Evolutionary conservation across 2,113 vertebrate species (phyloP), one percentile per base, ranked within the genome.

Genomic region (Vulpes vulpes): DNA sequence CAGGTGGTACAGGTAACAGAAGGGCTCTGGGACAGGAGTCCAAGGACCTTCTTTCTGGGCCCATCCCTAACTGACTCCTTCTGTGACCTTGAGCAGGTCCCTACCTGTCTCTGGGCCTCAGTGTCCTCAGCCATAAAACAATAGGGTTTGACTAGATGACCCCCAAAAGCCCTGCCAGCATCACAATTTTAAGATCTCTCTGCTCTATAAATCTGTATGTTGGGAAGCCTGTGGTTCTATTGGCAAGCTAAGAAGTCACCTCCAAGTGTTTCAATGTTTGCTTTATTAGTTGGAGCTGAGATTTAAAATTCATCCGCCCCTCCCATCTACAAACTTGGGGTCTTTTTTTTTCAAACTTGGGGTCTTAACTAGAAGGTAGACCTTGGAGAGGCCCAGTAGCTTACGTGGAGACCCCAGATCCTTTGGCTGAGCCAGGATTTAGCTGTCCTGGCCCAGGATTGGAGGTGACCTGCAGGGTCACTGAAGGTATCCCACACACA

Each of bases 301-400:
- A 91, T 93, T 89, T 85, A 73, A 93, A 92, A 91, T 91, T 65
- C 32, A 92, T 15, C 30, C 22, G 20, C 84, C n/a, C n/a, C 27
- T 83, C 23, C 51, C 27, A 25, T 8, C 30, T 55, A 71, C 15
- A 49, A 76, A 69, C 32, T 27, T 51, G 30, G 3, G 38, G 60
- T 71, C 35, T 78, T 80, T 43, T 43, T 43, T 43, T 43, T 43
- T 43, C 15, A 49, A 76, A 69, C 32, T 27, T 51, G 30, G 3
- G 38, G 60, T 65, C 43, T 78, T 80, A 80, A 89, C 25, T n/a
- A n/a, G 53, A 80, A 22, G 43, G 49, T 22, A 25, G 9, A 5
- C 8, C 25, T 55, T 53, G 9, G 27, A 89, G 71, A 93, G 30
- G 49, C 69, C 80, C n/a, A 4, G 1, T 43, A 32, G 35, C 38